Evolutionary conservation across 2,888 invertebrate genomes (phyloP).

Genomic region (Brachyptera risi): DNA sequence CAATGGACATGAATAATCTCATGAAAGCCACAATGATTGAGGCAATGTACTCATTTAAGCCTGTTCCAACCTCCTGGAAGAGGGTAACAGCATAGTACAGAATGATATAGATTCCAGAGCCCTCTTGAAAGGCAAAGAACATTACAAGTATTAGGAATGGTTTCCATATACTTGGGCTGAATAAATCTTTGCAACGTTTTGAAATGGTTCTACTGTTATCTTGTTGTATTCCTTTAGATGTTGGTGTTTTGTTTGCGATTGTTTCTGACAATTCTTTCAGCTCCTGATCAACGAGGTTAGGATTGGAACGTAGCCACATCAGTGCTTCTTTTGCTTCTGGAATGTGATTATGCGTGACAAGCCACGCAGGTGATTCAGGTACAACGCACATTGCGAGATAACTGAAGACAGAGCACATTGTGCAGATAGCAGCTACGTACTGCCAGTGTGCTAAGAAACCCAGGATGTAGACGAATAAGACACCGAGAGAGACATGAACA

Average conservation of each 20-base stretch:
- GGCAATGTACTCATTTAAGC: conserved; percentile 61
- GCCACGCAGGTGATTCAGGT: conserved; percentile 67
- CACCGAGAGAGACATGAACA: conserved; percentile 66
- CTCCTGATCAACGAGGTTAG: conserved; percentile 59
- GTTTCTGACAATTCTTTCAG: conserved; percentile 50
- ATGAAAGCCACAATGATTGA: conserved; percentile 67
- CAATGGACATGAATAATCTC: conserved; percentile 60
- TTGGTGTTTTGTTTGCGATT: conserved; percentile 14
- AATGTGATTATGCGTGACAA: conserved; percentile 57
- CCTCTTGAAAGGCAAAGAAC: conserved; percentile 66
- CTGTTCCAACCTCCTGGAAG: conserved; percentile 62
- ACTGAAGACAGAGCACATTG: conserved; percentile 54
- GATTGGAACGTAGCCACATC: conserved; percentile 62
- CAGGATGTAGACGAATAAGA: conserved; percentile 62
- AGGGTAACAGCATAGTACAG: conserved; percentile 69
- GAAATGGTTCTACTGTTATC: not conserved
- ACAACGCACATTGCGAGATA: conserved; percentile 57
- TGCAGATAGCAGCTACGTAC: conserved; percentile 59
- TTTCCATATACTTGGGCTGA: conserved; percentile 54
- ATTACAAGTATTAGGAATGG: conserved; percentile 61
- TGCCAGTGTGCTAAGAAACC: conserved; percentile 66
- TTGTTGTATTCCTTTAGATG: not conserved
- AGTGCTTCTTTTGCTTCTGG: conserved; percentile 55
- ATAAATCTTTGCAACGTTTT: not conserved
- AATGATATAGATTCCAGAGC: conserved; percentile 69